Percentiles rank a stretch among this genome's conserved stretches.
Evolutionary conservation across 2,888 invertebrate genomes (phyloP).

Genomic region (Drosophila demipolita): DNA sequence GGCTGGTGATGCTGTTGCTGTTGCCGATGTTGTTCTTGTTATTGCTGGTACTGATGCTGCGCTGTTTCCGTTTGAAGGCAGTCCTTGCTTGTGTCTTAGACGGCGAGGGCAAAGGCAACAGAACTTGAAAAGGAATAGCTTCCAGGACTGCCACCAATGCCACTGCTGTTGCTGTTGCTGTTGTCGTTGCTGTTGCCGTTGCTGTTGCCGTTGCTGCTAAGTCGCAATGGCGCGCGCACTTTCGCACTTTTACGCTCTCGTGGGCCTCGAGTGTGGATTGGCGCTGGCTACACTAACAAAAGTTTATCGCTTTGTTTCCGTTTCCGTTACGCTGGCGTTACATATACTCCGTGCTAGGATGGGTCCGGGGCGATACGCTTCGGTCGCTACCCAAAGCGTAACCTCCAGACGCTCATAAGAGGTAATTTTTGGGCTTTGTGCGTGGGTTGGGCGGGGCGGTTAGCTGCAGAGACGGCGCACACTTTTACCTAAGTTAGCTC

Average conservation of each 20-base stretch:
- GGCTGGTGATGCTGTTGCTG: constrained; percentile 29
- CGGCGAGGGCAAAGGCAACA: constrained; percentile 31
- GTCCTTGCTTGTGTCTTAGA: constrained; percentile 35
- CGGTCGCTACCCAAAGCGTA: constrained; percentile 53
- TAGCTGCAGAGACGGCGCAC: constrained; percentile 14
- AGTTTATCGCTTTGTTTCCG: constrained; percentile 80
- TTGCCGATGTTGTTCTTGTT: not conserved
- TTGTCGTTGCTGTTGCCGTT: too few relatives aligned
- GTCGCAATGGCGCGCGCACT: constrained; percentile 52
- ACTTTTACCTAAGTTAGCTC: constrained; percentile 58
- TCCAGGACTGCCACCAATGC: constrained; percentile 15
- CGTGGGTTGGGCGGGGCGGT: not conserved
- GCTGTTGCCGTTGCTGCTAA: constrained; percentile 10
- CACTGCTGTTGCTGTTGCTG: not conserved
- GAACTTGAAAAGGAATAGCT: constrained; percentile 34
- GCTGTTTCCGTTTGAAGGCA: constrained; percentile 51
- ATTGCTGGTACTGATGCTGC: constrained; percentile 21
- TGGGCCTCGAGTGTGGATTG: constrained; percentile 67
- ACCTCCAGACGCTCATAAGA: constrained; percentile 78
- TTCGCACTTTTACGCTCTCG: constrained; percentile 76
- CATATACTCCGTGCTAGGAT: constrained; percentile 39
- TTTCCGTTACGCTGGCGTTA: constrained; percentile 71
- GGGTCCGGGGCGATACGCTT: not conserved
- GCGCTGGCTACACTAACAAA: constrained; percentile 66
- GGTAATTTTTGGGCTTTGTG: constrained; percentile 67